Base-by-base conservation (phyloP, 2,113 vertebrate genomes). In the Sander vitreus region DNA sequence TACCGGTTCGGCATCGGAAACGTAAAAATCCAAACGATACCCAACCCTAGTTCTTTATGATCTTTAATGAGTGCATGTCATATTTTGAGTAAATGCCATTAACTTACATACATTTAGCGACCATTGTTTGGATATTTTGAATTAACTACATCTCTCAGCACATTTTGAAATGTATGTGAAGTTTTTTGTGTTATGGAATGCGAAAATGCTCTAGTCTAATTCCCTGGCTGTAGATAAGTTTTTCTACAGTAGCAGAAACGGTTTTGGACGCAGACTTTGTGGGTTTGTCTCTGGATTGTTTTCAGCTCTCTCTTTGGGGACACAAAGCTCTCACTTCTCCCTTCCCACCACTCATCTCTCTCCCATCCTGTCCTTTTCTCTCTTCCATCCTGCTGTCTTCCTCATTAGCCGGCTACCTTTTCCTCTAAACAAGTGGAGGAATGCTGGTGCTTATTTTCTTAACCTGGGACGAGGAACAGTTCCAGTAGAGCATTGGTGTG, bases 401-500 rank as follows among this genome's bases (percentile, higher is more conserved):
- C 70, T 92, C 85, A 80, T 88, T 83, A 76, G 54, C 54, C 8
- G n/a, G 30, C 66, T 69, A 54, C 57, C 66, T 78, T 76, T 83
- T 57, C 64, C 55, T 88, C 73, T 51, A 80, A 83, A 83, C 83
- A 81, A 89, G 77, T 48, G 16, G 27, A 85, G 91, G 92, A 95
- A 95, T 92, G 87, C 78, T n/a, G 57, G 9, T 74, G 88, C 83
- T 92, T 94, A 88, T 94, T 95, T 94, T 89, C 74, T 55, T 92
- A 91, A 93, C 83, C 86, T 80, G 77, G 74, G 68, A 87, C 63
- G 65, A 80, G 74, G 68, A 87, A 71, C 47, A 45, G 47, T 85
- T 93, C 81, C 85, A 55, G 50, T 33, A 66, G 83, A 76, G 80
- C 30, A n/a, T 81, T 9, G 25, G 45, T 15, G 1, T 94, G 94